A percentile compares a stretch with the other conserved stretches of the same genome.
These are phyloP conservation scores for Operophtera brumata DNA, from an alignment of 2,888 invertebrate species.

Conservation along the genomic window DNA sequence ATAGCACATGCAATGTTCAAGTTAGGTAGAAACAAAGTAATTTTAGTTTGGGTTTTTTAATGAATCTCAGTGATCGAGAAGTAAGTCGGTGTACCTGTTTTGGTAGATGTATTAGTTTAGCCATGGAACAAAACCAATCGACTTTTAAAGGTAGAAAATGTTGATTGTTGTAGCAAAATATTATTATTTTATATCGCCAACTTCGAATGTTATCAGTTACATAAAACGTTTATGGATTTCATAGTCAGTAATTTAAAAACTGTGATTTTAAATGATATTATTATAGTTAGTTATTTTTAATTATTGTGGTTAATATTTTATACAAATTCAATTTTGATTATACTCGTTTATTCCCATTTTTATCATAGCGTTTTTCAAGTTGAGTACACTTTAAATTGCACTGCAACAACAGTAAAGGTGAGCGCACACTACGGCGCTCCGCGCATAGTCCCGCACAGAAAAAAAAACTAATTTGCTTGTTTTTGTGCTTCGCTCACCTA, in stretches of 20 bases:
- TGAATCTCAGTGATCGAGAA: conserved; percentile 18
- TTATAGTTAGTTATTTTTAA: conserved; percentile 29
- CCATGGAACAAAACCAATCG: conserved; percentile 9
- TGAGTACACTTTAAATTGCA: not conserved
- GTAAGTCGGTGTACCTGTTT: conserved; percentile 5
- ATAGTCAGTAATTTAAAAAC: conserved; percentile 36
- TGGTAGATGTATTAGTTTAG: conserved; percentile 13
- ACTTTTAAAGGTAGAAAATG: not conserved
- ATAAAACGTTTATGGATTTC: conserved; percentile 26
- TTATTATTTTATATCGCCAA: not conserved
- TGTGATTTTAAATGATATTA: conserved; percentile 43
- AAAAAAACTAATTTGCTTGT: too few relatives aligned
- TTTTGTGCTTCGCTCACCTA: too few relatives aligned
- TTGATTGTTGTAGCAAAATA: not conserved
- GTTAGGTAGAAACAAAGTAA: conserved; percentile 16
- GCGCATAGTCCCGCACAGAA: too few relatives aligned
- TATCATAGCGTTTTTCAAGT: not conserved
- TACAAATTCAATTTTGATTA: conserved; percentile 17
- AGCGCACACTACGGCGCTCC: too few relatives aligned
- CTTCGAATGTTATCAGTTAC: conserved; percentile 20
- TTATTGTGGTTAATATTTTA: conserved; percentile 25
- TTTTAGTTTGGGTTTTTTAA: conserved; percentile 14
- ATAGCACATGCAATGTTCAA: not conserved
- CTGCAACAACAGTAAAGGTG: too few relatives aligned
- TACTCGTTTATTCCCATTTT: too few relatives aligned